phyloP scores from a whole-genome alignment of 2,888 invertebrate genomes.

The Cantharis nigra region DNA sequence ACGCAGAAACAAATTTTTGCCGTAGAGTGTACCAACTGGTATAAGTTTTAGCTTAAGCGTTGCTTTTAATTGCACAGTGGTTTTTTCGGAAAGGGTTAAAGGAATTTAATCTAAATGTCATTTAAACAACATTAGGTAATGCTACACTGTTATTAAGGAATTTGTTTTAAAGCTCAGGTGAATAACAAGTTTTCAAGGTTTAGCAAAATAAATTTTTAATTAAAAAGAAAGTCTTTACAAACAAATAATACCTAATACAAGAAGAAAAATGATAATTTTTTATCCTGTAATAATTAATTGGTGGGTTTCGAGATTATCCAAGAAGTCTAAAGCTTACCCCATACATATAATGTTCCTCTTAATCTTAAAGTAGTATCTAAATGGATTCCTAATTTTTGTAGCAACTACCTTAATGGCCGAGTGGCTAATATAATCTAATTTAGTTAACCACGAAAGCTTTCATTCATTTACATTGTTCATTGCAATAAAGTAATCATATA shows the following conservation, averaged over 20 bases:
- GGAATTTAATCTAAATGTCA: conserved; percentile 52
- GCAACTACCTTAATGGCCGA: neutral
- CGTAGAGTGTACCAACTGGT: conserved; percentile 21
- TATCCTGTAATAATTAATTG: neutral
- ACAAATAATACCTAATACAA: neutral
- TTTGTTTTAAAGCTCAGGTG: conserved; percentile 32
- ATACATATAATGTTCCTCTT: neutral
- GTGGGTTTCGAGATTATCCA: neutral
- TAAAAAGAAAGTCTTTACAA: conserved; percentile 14
- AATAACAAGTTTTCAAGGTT: conserved; percentile 25
- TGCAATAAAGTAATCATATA: neutral
- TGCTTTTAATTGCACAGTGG: conserved; percentile 40
- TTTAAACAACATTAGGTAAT: conserved; percentile 45
- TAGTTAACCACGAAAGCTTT: neutral
- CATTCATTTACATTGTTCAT: neutral
- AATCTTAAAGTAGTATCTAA: neutral
- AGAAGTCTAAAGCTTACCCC: neutral
- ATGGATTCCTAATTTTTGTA: neutral
- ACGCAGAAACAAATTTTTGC: conserved; percentile 12
- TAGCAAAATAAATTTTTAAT: conserved; percentile 26
- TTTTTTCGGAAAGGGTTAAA: conserved; percentile 42
- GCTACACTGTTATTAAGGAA: conserved; percentile 31
- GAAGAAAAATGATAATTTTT: neutral
- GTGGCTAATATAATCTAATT: neutral
- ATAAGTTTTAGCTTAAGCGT: conserved; percentile 32